These are phyloP conservation scores for Clarias magur DNA, from an alignment of 2,113 vertebrate genomes.

Conservation along the genomic window DNA sequence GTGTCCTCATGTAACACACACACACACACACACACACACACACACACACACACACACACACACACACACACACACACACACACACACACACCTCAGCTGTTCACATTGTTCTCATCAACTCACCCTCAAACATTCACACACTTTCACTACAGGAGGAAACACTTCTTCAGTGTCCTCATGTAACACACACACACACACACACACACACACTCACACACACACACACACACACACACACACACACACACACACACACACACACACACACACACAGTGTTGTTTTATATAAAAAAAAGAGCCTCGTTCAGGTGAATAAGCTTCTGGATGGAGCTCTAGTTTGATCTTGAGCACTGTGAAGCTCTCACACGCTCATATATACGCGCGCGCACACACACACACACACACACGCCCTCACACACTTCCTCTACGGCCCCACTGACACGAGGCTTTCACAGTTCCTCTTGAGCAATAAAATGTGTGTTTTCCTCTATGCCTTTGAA, in stretches of 20 bases:
- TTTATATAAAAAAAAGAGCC: not conserved
- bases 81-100: slow-evolving; percentile 2
- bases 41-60: slow-evolving; percentile 41
- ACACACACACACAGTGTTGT: not conserved
- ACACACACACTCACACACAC: slow-evolving; percentile 34
- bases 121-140: too few relatives aligned
- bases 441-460: slow-evolving; percentile 65
- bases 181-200: not conserved
- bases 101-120: too few relatives aligned
- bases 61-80: slow-evolving; percentile 27
- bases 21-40: too few relatives aligned
- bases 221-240: too few relatives aligned
- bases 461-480: slow-evolving; percentile 69
- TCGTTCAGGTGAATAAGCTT: slow-evolving; percentile 24
- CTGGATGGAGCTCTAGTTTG: slow-evolving; percentile 4
- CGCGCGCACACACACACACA: slow-evolving; percentile 20
- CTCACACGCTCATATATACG: slow-evolving; percentile 30
- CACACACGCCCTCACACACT: slow-evolving; percentile 32
- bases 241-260: too few relatives aligned
- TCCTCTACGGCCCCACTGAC: slow-evolving; percentile 45
- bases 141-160: not conserved
- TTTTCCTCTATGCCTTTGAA: slow-evolving; percentile 69
- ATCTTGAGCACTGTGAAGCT: not conserved
- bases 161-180: not conserved
- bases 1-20: not conserved